A percentile compares a stretch with the other conserved stretches of the same genome.
These are phyloP conservation scores for Cyclophora albipunctata DNA, from an alignment of 2,888 invertebrate species.

Conservation along the genomic window DNA sequence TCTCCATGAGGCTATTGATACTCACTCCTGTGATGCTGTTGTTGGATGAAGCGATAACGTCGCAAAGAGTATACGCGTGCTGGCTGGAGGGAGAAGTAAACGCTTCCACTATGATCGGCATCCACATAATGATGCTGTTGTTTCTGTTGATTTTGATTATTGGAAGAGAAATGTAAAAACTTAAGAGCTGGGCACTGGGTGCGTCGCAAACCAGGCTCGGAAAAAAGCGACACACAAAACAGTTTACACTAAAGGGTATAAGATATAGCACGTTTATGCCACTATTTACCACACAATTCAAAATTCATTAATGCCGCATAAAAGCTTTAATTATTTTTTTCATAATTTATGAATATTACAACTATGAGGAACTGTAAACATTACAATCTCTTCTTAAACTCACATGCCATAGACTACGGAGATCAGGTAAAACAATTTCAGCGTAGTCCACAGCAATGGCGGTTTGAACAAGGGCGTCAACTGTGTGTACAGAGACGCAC, in stretches of 20 bases:
- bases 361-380: no score
- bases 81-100: constrained; percentile 10
- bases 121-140: constrained; percentile 32
- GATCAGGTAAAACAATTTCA: constrained; percentile 68
- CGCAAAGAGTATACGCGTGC: constrained; percentile 10
- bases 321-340: no score
- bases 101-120: constrained; percentile 30
- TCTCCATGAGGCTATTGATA: no score
- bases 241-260: no score
- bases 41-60: constrained; percentile 10
- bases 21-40: not conserved
- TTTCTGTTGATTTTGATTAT: constrained; percentile 16
- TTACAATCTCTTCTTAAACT: constrained; percentile 16
- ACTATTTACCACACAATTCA: no score
- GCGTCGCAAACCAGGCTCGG: no score
- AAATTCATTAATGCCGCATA: no score
- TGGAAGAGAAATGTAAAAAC: constrained; percentile 31
- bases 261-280: no score
- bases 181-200: constrained; percentile 22
- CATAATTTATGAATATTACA: no score
- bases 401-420: constrained; percentile 76
- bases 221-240: no score
- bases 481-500: constrained; percentile 58
- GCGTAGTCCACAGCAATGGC: constrained; percentile 58
- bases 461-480: constrained; percentile 60